A percentile compares a stretch with the other conserved stretches of the same genome.
phyloP scores from a whole-genome alignment of 2,888 invertebrate species.

The Drosophila seclusa region DNA sequence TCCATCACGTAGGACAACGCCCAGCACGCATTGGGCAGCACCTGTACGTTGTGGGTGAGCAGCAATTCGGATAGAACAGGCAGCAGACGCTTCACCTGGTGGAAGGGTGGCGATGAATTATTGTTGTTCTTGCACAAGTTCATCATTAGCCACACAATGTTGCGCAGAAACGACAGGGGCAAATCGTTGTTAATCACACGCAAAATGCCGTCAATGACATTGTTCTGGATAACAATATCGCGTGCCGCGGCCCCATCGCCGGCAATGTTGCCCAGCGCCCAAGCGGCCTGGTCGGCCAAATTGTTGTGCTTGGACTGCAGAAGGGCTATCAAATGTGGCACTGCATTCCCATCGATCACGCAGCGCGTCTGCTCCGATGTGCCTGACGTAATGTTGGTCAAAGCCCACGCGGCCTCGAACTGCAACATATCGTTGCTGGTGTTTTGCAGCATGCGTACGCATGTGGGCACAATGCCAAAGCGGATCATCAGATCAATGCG shows the following conservation, averaged over 20 bases:
- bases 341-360: conserved; percentile 93
- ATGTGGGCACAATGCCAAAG: conserved; percentile 92
- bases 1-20: conserved; percentile 97
- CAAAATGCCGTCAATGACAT: conserved; percentile 90
- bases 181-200: conserved; percentile 88
- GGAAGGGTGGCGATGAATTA: conserved; percentile 94
- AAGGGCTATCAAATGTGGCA: conserved; percentile 92
- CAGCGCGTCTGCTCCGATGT: conserved; percentile 95
- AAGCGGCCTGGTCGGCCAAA: conserved; percentile 96
- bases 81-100: conserved; percentile 90
- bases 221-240: conserved; percentile 91
- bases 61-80: conserved; percentile 92
- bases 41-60: conserved; percentile 89
- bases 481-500: conserved; percentile 95
- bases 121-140: conserved; percentile 98
- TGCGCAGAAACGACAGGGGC: conserved; percentile 89
- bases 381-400: conserved; percentile 99
- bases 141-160: conserved; percentile 96
- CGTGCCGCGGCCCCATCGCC: conserved; percentile 93
- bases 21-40: conserved; percentile 97
- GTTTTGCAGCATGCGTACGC: conserved; percentile 91
- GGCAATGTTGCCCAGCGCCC: conserved; percentile 99
- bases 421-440: conserved; percentile 90
- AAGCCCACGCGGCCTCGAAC: conserved; percentile 98
- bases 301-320: conserved; percentile 88